Evolutionary conservation across 2,113 vertebrate species (phyloP), one percentile per base, ranked within the genome.

Genomic region (Poeciliopsis prolifica): DNA sequence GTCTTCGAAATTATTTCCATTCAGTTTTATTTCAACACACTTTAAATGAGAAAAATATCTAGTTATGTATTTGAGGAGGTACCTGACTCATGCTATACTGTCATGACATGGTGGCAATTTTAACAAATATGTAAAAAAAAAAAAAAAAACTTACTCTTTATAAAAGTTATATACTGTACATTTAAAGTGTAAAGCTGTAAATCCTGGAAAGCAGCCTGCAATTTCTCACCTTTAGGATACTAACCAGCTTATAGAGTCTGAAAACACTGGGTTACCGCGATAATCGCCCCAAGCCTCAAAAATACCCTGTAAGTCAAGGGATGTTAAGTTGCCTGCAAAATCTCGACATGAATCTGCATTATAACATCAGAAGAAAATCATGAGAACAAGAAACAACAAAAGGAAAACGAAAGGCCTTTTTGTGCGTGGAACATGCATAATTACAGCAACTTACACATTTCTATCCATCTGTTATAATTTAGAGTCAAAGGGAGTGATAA

Each of bases 401-500:
- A 17, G 44, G 44, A 33, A 48, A 15, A 44, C 28, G 29, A 60
- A 42, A 44, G 24, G 29, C 75, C 61, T 54, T 60, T 61, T 66
- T n/a, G 65, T 5, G 65, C 68, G 62, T 9, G 37, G 51, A 72
- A 61, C 79, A 78, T 81, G 82, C 80, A 78, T 83, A 80, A 90
- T 86, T 81, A 84, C 75, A 74, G 77, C 74, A 67, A 74, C 85
- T 83, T 71, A 63, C 68, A 76, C 14, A 77, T 86, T 83, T 74
- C 69, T 80, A 78, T 42, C 70, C 83, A 79, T 77, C 85, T 83
- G 83, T 90, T 88, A 78, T 83, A 89, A 86, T 85, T 75, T 68
- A 87, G 61, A 76, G 72, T 80, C 78, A 79, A 80, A 76, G 69
- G 83, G 85, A 65, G 62, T 68, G 67, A 86, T 84, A 91, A 91